Evolutionary conservation across 1,140 invertebrate species (phyloP), one percentile per base, ranked within the genome.

Genomic region (Tribolium madens): DNA sequence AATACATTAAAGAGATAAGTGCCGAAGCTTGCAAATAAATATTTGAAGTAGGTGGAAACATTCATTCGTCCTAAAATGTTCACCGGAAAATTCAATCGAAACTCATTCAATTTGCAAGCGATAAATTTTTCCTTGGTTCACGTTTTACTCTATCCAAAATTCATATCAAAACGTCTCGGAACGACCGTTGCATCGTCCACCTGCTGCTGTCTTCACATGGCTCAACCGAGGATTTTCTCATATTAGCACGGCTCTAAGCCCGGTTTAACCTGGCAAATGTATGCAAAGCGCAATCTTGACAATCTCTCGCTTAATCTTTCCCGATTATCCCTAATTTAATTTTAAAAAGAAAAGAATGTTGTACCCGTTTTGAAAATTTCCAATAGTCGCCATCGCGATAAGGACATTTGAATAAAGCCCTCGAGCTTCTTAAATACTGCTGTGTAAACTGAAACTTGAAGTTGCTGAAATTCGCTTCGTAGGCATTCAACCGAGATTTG

Each of bases 381-480:
- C 50, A 15, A 15, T 52, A 13, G 50, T 9, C 18, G 9, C 12
- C 2, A 31, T 68, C n/a, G 18, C 31, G 57, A 31, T 68, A 14
- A 12, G 31, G n/a, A 18, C 18, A 68, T 68, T 68, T 36, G 31
- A 68, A 68, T 68, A 68, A 68, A 68, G 18, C 57, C 21, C 21
- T 68, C 21, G 57, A 9, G 15, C 57, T 31, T 36, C 31, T 68
- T 68, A 68, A 70, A 42, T 70, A 14, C 42, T 71, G 75, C 64
- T 76, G 68, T 76, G 64, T 72, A 76, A 76, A 76, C 75, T 33
- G 64, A 71, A 76, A 76, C 15, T 72, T 53, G 1, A 14, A 47
- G 75, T 76, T 36, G 21, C 18, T 76, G 68, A 76, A 76, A 76
- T 71, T 69, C 75, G 75, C 75, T 72, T 21, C 52, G 68, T 76